Evolutionary conservation across 2,888 invertebrate species (phyloP), one percentile per base, ranked within the genome.

Genomic region (Leptarthrus brevirostris): DNA sequence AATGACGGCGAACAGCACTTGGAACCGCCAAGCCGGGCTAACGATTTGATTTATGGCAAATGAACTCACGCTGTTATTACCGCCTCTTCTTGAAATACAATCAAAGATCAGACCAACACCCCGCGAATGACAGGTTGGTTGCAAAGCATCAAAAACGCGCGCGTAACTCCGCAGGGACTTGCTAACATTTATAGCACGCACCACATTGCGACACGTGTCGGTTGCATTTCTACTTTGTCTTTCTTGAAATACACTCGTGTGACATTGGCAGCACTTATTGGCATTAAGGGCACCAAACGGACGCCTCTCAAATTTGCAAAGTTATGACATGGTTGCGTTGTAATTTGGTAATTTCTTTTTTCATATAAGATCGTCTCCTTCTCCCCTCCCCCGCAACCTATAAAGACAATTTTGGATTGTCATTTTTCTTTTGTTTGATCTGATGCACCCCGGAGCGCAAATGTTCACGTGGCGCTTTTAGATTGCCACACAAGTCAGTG

Each of bases 11-110:
- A n/a, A n/a, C n/a, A 52, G 20, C 52, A 69, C 36, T 30, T 47
- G 18, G 66, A 30, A 34, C 69, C 69, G 52, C 49, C 2, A 24
- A 14, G 69, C 16, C 30, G 36, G 26, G 49, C 26, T 69, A 69
- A 69, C 18, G 52, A 69, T 69, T 69, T 69, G 69, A 69, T 69
- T 69, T 69, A 69, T 69, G 69, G 26, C 34, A 30, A 18, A 40
- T 69, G 34, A 69, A 34, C 47, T 66, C 47, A 47, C 10, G 69
- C 52, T 49, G 69, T 52, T 44, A 47, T 49, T 30, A 20, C 69
- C 52, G 69, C 52, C 69, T 34, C 20, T 49, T 52, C 22, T n/a
- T n/a, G 10, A 66, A 26, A 14, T n/a, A 26, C 47, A 26, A 66
- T 66, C 18, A n/a, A 30, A 69, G 34, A 20, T 10, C 10, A n/a